Evolutionary conservation across 2,888 invertebrate genomes (phyloP), one percentile per base, ranked within the genome.

Genomic region (Deilephila elpenor): DNA sequence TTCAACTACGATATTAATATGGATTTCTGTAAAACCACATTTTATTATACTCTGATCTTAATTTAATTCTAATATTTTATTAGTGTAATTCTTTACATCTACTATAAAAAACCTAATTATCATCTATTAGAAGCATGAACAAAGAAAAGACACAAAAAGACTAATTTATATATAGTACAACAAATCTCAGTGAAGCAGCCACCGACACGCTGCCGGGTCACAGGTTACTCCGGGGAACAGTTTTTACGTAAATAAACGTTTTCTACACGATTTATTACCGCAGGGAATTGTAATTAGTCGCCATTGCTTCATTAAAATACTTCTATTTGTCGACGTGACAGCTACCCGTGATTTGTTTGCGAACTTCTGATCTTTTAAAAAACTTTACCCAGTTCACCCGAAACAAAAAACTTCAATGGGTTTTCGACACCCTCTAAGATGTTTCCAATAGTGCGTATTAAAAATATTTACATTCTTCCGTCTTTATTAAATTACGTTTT

Each of bases 251-350:
- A 77, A 82, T 82, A 78, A 72, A 77, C 81, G 82, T 88, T 88
- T 86, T 82, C 75, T 79, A 77, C 79, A 74, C 80, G 81, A 90
- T 91, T 89, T 89, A 89, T 90, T 82, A 82, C 87, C 79, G 79
- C 77, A 82, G 86, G 88, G 89, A 88, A 86, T 87, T 84, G 91
- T 91, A 92, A 91, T 91, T 89, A 88, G 87, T 82, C 84, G 80
- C 83, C 84, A 80, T 84, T 81, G 87, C 85, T 88, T 93, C 93
- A 92, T 94, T 94, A 94, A 94, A 91, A 93, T 93, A 89, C 83
- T 90, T 89, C 84, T 83, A 89, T 93, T 92, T 87, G 91, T 91
- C 83, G 79, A 79, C 81, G 78, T 86, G 91, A 90, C 91, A 88
- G 83, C 80, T 59, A 74, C 73, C 78, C 76, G 89, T 92, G 91